Evolutionary conservation across 2,113 vertebrate species (phyloP).

Genomic region (Ptilorrhoa leucosticta): DNA sequence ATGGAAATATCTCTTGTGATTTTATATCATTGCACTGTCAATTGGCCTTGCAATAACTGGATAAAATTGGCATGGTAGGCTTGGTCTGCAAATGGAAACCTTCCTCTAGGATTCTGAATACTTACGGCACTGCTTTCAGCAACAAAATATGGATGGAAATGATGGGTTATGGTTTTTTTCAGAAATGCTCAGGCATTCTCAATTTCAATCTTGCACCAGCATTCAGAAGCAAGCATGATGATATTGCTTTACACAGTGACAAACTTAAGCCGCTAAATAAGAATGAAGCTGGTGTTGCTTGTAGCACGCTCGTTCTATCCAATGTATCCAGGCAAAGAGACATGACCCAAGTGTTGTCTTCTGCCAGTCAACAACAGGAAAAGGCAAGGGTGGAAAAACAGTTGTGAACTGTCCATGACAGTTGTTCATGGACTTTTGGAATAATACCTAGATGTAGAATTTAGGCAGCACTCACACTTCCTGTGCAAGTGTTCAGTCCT

Average conservation of each 20-base stretch:
- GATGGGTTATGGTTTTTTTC: not conserved
- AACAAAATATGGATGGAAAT: not conserved
- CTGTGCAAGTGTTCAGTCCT: not conserved
- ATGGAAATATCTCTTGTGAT: not conserved
- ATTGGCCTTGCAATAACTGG: not conserved
- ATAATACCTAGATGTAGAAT: not conserved
- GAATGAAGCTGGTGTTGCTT: not conserved
- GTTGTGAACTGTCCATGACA: not conserved
- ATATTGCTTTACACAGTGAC: not conserved
- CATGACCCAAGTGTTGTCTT: not conserved
- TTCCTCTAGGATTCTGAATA: not conserved
- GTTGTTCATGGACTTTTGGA: not conserved
- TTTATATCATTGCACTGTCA: not conserved
- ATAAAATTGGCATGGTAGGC: not conserved
- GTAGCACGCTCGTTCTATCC: not conserved
- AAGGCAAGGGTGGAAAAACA: not conserved
- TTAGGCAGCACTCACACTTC: not conserved
- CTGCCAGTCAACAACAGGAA: not conserved
- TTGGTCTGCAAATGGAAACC: not conserved
- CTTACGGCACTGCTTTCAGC: not conserved
- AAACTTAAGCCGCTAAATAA: not conserved
- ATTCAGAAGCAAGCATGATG: not conserved
- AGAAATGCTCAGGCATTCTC: not conserved
- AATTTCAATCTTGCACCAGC: not conserved
- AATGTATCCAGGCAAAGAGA: fast-evolving